A percentile compares a stretch with the other conserved stretches of the same genome.
phyloP scores from a whole-genome alignment of 2,113 vertebrate genomes.

The Myxocyprinus asiaticus region DNA sequence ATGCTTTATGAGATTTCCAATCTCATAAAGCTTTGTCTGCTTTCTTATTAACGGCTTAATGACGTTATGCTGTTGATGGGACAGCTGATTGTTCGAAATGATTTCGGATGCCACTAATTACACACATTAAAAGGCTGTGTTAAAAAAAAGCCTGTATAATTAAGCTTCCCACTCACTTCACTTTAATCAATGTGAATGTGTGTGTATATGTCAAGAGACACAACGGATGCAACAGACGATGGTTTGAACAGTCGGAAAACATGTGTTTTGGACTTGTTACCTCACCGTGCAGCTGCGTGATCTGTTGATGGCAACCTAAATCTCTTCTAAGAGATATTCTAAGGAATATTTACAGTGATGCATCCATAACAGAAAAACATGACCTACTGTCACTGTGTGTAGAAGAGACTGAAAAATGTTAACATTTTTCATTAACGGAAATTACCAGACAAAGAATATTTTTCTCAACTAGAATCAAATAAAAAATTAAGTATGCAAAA shows the following conservation, averaged over 20 bases:
- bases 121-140: slow-evolving; percentile 27
- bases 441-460: too few species aligned
- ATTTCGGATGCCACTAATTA: slow-evolving; percentile 30
- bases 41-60: slow-evolving; percentile 35
- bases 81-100: slow-evolving; percentile 32
- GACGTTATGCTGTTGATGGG: slow-evolving; percentile 18
- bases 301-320: slow-evolving; percentile 5
- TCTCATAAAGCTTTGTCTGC: neutral
- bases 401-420: too few species aligned
- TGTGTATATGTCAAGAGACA: slow-evolving; percentile 2
- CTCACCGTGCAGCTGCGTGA: slow-evolving; percentile 35
- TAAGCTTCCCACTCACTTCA: slow-evolving; percentile 43
- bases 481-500: too few species aligned
- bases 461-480: too few species aligned
- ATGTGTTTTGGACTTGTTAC: slow-evolving; percentile 36
- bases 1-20: neutral
- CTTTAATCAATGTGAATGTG: neutral
- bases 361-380: neutral
- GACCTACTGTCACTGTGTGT: neutral
- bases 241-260: slow-evolving; percentile 41
- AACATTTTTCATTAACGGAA: too few species aligned
- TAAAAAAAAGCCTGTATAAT: slow-evolving; percentile 47
- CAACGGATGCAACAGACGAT: neutral
- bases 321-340: too few species aligned
- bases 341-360: neutral